Conservation (phyloP, 2,113 vertebrate species). For the Alouatta palliata region DNA sequence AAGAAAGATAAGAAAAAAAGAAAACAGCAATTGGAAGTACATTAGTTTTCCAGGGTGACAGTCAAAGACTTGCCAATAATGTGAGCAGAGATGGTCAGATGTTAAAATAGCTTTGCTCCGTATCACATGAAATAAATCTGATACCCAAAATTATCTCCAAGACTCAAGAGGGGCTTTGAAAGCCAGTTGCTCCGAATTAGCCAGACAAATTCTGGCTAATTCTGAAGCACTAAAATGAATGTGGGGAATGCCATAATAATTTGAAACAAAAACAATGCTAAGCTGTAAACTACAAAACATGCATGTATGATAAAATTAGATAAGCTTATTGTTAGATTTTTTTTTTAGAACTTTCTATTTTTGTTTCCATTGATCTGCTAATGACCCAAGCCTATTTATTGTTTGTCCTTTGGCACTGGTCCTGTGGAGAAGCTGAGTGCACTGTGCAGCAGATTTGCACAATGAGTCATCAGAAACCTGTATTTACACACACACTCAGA, state of each 20-base stretch:
- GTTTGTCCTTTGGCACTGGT: neutral
- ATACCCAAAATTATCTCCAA: constrained; percentile 3
- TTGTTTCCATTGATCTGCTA: neutral
- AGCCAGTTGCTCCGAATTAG: constrained; percentile 20
- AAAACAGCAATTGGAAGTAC: neutral
- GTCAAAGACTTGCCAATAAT: neutral
- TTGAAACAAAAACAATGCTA: constrained; percentile 22
- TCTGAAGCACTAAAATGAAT: neutral
- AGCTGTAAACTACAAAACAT: neutral
- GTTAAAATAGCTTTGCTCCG: constrained; percentile 1
- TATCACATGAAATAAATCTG: neutral
- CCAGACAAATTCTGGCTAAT: neutral
- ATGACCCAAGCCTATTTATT: neutral
- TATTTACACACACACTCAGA: neutral
- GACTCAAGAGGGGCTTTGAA: neutral
- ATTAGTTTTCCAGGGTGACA: neutral
- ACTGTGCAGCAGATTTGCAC: neutral
- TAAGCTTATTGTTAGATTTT: neutral
- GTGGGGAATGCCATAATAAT: neutral
- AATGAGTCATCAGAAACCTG: neutral
- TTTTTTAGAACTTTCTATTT: neutral
- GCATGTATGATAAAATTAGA: neutral
- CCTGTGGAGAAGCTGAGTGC: neutral
- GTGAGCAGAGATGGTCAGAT: neutral
- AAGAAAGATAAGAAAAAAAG: neutral